phyloP scores from a whole-genome alignment of 1,140 invertebrate genomes.

The Octopus bimaculoides region DNA sequence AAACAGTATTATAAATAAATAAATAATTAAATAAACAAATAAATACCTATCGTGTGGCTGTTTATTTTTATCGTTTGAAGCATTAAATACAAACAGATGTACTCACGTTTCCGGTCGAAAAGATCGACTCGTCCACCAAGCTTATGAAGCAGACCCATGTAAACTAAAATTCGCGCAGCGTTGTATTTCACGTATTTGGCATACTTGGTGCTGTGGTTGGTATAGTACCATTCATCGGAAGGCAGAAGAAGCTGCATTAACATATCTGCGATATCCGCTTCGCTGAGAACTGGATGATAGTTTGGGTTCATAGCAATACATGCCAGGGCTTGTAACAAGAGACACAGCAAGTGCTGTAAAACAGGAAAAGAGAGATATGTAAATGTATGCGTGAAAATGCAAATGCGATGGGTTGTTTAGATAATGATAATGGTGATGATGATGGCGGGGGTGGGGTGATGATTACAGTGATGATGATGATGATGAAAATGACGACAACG shows the following conservation, averaged over 20 bases:
- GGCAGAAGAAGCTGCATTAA: constrained; percentile 70
- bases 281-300: constrained; percentile 63
- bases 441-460: no score
- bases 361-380: not conserved
- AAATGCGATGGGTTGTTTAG: no score
- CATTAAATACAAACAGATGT: no score
- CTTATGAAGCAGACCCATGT: constrained; percentile 62
- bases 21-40: not conserved
- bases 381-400: no score
- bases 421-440: no score
- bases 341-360: constrained; percentile 68
- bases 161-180: constrained; percentile 68
- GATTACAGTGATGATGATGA: no score
- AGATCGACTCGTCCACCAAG: constrained; percentile 62
- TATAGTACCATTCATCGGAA: constrained; percentile 76
- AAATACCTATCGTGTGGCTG: not conserved
- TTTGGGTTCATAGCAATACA: constrained; percentile 64
- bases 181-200: constrained; percentile 72
- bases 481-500: no score
- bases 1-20: not conserved
- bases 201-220: constrained; percentile 72
- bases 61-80: not conserved
- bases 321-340: constrained; percentile 68
- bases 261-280: constrained; percentile 67
- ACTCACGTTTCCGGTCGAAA: constrained; percentile 57